Evolutionary conservation across 1,140 invertebrate genomes (phyloP).

Genomic region (Trichonephila clavipes): DNA sequence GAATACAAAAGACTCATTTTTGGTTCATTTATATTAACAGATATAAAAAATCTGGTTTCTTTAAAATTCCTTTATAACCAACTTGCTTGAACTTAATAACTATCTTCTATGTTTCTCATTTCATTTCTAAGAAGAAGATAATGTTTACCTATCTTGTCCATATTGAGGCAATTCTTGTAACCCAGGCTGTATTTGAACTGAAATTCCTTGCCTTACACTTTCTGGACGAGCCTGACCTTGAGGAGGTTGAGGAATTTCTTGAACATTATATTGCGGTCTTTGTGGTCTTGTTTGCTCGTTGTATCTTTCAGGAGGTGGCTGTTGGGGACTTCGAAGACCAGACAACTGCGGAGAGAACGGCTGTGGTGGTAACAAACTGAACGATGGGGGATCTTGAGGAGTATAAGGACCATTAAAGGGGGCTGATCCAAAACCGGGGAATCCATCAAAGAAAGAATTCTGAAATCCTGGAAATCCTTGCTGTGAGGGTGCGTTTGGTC

Average conservation of each 20-base stretch:
- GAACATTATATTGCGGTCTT: neutral
- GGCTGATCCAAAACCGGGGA: conserved; percentile 43
- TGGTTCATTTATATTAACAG: too few relatives aligned
- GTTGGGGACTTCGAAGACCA: neutral
- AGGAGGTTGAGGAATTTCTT: conserved; percentile 9
- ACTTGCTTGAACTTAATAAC: too few relatives aligned
- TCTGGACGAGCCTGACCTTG: neutral
- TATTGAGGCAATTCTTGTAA: neutral
- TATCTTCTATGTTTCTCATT: neutral
- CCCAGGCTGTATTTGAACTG: neutral
- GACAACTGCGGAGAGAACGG: neutral
- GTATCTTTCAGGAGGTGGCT: neutral
- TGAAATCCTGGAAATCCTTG: conserved; percentile 38
- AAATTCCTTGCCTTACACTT: neutral
- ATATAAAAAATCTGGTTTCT: too few relatives aligned
- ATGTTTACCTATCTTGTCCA: conserved; percentile 48
- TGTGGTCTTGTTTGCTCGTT: neutral
- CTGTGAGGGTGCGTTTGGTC: neutral
- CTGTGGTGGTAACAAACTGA: conserved; percentile 8
- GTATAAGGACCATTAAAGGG: neutral
- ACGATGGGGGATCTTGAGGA: neutral
- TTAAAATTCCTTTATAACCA: too few relatives aligned
- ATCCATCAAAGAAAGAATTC: conserved; percentile 55
- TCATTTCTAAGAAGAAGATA: neutral
- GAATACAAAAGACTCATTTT: too few relatives aligned